Conservation (phyloP, 2,113 vertebrate genomes). For the Cacatua alba region DNA sequence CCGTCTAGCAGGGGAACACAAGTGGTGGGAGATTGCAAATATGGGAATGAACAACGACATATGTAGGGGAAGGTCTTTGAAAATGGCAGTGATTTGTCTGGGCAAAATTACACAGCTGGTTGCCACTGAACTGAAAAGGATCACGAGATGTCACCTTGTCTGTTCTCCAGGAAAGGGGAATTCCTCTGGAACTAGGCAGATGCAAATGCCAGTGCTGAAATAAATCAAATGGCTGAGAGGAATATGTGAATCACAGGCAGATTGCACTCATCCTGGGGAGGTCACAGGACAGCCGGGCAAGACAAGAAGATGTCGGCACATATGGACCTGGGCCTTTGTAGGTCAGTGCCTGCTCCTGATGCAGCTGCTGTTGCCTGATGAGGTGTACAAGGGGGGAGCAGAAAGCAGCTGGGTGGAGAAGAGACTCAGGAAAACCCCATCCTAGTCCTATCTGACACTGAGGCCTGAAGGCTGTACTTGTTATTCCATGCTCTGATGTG, state of each 20-base stretch:
- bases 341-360: not conserved
- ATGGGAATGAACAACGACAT: not conserved
- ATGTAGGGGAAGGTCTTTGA: not conserved
- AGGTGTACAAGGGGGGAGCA: not conserved
- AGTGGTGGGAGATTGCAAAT: not conserved
- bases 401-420: not conserved
- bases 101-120: not conserved
- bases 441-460: not conserved
- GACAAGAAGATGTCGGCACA: not conserved
- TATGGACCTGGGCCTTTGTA: not conserved
- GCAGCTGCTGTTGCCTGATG: slow-evolving; percentile 19
- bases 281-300: not conserved
- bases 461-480: not conserved
- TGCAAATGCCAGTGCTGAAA: not conserved
- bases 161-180: not conserved
- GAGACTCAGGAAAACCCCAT: not conserved
- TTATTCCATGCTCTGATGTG: not conserved
- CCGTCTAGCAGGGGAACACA: not conserved
- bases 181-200: not conserved
- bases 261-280: not conserved
- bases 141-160: not conserved
- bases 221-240: not conserved
- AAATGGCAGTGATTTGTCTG: not conserved
- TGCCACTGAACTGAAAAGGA: not conserved
- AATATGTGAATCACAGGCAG: not conserved